These are phyloP conservation scores for Amiota minor DNA, from an alignment of 2,888 invertebrate species.

Conservation along the genomic window DNA sequence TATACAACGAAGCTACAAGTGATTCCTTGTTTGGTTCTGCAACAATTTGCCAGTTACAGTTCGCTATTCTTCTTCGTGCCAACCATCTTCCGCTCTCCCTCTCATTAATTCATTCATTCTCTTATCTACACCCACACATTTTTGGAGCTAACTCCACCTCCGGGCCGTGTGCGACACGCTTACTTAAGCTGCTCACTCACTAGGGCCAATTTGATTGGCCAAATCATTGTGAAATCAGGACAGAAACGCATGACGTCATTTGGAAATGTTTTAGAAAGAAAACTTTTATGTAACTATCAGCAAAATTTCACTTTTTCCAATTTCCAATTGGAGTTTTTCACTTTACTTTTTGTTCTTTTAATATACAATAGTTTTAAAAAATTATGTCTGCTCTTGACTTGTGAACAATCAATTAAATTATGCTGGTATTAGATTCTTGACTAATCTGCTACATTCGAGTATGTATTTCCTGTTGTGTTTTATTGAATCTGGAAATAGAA, in stretches of 20 bases:
- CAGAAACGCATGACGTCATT: slow-evolving; percentile 61
- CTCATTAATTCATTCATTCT: neutral
- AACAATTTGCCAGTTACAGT: neutral
- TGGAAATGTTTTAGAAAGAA: neutral
- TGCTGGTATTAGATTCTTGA: slow-evolving; percentile 47
- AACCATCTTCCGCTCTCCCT: neutral
- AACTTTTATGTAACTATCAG: slow-evolving; percentile 13
- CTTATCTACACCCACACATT: neutral
- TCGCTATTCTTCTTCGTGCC: neutral
- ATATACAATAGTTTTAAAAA: slow-evolving; percentile 32
- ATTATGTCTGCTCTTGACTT: slow-evolving; percentile 49
- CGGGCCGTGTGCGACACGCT: slow-evolving; percentile 28
- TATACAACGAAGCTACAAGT: slow-evolving; percentile 62
- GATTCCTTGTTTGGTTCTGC: slow-evolving; percentile 42
- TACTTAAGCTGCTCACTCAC: slow-evolving; percentile 19
- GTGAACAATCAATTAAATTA: slow-evolving; percentile 54
- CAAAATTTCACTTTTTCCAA: slow-evolving; percentile 18
- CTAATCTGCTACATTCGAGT: too few species aligned
- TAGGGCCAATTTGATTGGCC: slow-evolving; percentile 71
- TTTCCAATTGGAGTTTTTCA: slow-evolving; percentile 19
- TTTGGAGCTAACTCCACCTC: slow-evolving; percentile 53
- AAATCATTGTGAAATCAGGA: slow-evolving; percentile 73
- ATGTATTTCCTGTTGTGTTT: too few species aligned
- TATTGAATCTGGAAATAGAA: too few species aligned
- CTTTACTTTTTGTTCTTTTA: slow-evolving; percentile 1